These are phyloP conservation scores for Anguilla japonica DNA, from an alignment of 2,113 vertebrate species.

Conservation along the genomic window DNA sequence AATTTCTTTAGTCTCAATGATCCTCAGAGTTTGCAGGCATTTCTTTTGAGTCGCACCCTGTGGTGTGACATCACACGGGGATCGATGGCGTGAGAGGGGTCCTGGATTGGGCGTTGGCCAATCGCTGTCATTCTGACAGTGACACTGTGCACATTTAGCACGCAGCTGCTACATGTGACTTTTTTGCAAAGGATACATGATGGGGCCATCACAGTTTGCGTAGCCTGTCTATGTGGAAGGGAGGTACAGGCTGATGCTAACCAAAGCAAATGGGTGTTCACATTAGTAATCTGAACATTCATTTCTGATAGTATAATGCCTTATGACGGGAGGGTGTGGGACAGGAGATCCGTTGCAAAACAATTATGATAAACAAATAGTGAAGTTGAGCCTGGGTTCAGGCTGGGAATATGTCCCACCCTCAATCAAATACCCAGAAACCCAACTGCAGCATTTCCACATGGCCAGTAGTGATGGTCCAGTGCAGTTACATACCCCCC, in stretches of 20 bases:
- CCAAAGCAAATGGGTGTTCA: conserved; percentile 61
- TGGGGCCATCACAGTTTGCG: not conserved
- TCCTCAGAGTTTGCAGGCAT: no score
- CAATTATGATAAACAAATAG: conserved; percentile 10
- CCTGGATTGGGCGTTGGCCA: conserved; percentile 33
- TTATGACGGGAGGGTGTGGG: conserved; percentile 39
- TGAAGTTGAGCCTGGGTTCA: not conserved
- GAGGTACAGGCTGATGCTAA: conserved; percentile 43
- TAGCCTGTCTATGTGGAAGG: conserved; percentile 24
- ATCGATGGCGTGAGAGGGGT: conserved; percentile 28
- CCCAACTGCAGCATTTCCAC: no score
- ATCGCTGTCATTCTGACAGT: conserved; percentile 47
- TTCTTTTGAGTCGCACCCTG: not conserved
- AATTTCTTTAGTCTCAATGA: no score
- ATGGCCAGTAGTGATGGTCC: no score
- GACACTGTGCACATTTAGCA: conserved; percentile 53
- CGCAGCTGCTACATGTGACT: conserved; percentile 38
- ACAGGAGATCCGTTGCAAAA: conserved; percentile 41
- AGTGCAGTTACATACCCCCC: not conserved
- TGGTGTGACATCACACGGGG: not conserved
- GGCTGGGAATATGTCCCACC: not conserved
- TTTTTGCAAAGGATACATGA: conserved; percentile 14
- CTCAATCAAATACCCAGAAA: not conserved
- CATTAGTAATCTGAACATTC: conserved; percentile 44
- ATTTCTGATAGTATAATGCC: conserved; percentile 52